Base-by-base conservation (phyloP, 92 coral and sea anemone genomes). In the Pocillopora grandis region DNA sequence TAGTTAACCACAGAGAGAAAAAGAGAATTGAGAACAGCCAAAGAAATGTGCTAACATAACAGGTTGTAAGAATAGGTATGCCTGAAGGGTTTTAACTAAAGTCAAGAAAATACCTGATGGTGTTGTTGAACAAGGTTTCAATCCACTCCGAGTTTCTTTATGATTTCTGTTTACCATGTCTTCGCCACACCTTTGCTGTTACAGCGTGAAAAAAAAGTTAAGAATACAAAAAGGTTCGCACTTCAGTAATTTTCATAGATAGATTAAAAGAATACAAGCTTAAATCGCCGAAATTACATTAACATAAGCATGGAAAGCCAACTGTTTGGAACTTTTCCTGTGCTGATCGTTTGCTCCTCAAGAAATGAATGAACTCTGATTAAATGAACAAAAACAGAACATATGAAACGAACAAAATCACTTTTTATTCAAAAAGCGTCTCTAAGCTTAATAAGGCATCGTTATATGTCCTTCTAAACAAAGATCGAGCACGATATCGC, bases 51-150 rank as follows among this genome's bases (percentile, higher is more conserved):
- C 10, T 19, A 27, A 67, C 27, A 27, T 0, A 8, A 42, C 8
- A 42, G 8, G 52, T 42, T 42, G 8, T 42, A 42, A 42, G 12
- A 73, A 20, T 9, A 27, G 37, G 1, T 5, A 33, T 73, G 18
- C n/a, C 36, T 73, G 12, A 19, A 6, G 37, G 0, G 8, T 52
- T 57, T 57, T 14, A 15, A 2, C 0, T 14, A 73, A 42, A 12
- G n/a, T 74, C 11, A 7, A 70, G 9, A 16, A 12, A 42, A 9
- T 69, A 85, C 92, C 85, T 74, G 92, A 78, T 12, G 92, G 92
- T 23, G 92, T 85, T 1, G 87, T 21, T 66, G 73, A 66, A 14
- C 62, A 21, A 36, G 92, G 89, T 70, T 80, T 80, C 62, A 89
- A 21, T 27, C 68, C 80, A 36, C 84, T 73, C 63, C 92, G 76